Evolutionary conservation across 2,797 vertebrate genomes (phyloP).

Genomic region (Yasuhikotakia modesta): DNA sequence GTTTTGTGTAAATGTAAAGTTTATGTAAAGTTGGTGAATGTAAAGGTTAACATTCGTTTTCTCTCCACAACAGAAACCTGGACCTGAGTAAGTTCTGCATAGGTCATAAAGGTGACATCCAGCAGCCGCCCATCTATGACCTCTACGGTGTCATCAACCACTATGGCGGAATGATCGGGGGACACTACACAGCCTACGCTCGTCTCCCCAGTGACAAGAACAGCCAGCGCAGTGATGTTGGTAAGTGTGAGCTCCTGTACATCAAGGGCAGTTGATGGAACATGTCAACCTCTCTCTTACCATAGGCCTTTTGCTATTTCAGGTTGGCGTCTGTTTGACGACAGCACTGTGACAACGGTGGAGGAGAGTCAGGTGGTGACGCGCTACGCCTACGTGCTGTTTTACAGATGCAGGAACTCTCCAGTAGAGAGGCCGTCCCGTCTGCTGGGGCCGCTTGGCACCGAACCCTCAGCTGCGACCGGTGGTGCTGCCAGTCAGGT

Average conservation of each 20-base stretch:
- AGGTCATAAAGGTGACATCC: constrained; percentile 93
- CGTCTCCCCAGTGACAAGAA: constrained; percentile 94
- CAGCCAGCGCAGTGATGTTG: constrained; percentile 97
- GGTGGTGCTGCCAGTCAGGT: constrained; percentile 93
- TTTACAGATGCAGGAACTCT: constrained; percentile 95
- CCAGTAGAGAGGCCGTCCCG: constrained; percentile 92
- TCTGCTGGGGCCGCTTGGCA: constrained; percentile 77
- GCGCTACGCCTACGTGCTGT: constrained; percentile 94
- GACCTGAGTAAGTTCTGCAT: constrained; percentile 98
- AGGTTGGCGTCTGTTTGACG: constrained; percentile 98
- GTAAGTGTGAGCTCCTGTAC: constrained; percentile 73
- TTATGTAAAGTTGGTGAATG: too few relatives aligned
- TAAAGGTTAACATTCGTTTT: background rate
- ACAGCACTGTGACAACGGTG: constrained; percentile 96
- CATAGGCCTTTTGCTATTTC: background rate
- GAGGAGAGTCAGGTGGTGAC: constrained; percentile 98
- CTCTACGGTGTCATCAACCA: constrained; percentile 99
- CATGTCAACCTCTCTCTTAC: background rate
- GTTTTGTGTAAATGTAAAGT: too few relatives aligned
- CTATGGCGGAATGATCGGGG: constrained; percentile 98
- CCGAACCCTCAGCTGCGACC: constrained; percentile 75
- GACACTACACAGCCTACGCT: constrained; percentile 94
- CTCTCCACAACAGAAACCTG: constrained; percentile 80
- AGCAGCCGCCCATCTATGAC: constrained; percentile 93
- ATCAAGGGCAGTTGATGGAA: background rate